Evolutionary conservation across 1,140 invertebrate species (phyloP).

Genomic region (Palaemon carinicauda): DNA sequence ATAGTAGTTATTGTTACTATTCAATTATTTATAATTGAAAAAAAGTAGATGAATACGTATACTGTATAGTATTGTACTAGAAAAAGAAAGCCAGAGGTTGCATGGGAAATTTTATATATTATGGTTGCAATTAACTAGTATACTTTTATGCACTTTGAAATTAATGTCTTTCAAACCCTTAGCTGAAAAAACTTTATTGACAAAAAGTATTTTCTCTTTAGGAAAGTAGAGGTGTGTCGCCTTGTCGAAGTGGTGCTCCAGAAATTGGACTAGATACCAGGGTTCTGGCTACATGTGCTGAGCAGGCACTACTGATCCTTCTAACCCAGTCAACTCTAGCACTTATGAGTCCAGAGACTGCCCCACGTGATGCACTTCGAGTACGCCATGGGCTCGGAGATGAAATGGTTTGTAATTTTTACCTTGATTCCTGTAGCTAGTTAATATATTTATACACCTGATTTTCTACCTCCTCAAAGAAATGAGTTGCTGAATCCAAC

Average conservation of each 20-base stretch:
- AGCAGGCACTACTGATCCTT: slow-evolving; percentile 28
- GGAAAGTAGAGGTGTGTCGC: slow-evolving; percentile 43
- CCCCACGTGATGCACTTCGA: slow-evolving; percentile 23
- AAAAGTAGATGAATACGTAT: no score
- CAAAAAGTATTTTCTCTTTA: neutral
- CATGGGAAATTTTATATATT: no score
- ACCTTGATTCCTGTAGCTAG: no score
- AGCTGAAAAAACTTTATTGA: neutral
- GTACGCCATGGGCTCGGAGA: slow-evolving; percentile 32
- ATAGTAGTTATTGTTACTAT: no score
- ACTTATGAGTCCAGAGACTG: slow-evolving; percentile 34
- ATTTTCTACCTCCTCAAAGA: no score
- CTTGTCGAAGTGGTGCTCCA: slow-evolving; percentile 23
- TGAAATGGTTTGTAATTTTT: slow-evolving; percentile 26
- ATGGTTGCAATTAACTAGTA: neutral
- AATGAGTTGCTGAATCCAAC: no score
- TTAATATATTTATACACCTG: no score
- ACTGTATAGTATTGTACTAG: no score
- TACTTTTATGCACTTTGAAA: neutral
- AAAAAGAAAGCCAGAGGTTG: no score
- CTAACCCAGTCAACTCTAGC: slow-evolving; percentile 32
- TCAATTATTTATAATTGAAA: no score
- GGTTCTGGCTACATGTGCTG: slow-evolving; percentile 25
- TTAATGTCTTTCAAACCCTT: no score
- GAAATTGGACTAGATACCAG: slow-evolving; percentile 16